These are phyloP conservation scores for Tamandua tetradactyla DNA, from an alignment of 2,797 vertebrate species.

Conservation along the genomic window DNA sequence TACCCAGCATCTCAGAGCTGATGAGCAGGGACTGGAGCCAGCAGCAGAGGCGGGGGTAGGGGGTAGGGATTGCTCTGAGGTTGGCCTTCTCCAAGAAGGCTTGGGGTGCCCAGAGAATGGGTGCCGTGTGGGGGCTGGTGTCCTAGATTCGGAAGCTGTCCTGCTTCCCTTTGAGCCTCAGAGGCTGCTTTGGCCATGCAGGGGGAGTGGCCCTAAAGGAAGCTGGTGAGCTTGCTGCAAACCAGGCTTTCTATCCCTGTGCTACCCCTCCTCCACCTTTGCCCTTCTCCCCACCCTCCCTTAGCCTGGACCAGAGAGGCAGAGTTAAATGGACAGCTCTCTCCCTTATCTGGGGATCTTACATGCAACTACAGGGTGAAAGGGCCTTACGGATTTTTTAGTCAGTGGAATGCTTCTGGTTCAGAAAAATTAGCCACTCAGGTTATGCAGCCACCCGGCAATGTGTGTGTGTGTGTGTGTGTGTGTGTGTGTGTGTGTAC, in stretches of 20 bases:
- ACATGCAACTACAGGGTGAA: not conserved
- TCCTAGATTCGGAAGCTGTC: not conserved
- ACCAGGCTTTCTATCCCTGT: not conserved
- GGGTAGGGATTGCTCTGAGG: not conserved
- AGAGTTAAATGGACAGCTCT: not conserved
- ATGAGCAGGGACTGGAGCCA: not conserved
- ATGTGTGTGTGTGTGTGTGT: not conserved
- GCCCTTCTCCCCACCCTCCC: accelerated
- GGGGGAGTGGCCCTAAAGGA: not conserved
- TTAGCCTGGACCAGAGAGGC: not conserved
- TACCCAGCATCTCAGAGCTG: not conserved
- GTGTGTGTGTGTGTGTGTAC: accelerated
- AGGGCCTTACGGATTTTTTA: not conserved
- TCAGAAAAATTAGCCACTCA: not conserved
- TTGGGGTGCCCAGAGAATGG: not conserved
- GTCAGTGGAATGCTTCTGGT: not conserved
- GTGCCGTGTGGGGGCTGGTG: accelerated
- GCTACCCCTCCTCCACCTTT: accelerated
- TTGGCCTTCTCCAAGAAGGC: not conserved
- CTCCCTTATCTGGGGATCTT: not conserved
- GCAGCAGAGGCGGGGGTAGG: not conserved
- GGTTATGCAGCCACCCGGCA: not conserved
- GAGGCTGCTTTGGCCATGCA: not conserved
- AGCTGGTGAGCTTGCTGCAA: not conserved
- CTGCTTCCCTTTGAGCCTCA: not conserved